Evolutionary conservation across 1,140 invertebrate species (phyloP), one percentile per base, ranked within the genome.

Genomic region (Paralvinella palmiformis): DNA sequence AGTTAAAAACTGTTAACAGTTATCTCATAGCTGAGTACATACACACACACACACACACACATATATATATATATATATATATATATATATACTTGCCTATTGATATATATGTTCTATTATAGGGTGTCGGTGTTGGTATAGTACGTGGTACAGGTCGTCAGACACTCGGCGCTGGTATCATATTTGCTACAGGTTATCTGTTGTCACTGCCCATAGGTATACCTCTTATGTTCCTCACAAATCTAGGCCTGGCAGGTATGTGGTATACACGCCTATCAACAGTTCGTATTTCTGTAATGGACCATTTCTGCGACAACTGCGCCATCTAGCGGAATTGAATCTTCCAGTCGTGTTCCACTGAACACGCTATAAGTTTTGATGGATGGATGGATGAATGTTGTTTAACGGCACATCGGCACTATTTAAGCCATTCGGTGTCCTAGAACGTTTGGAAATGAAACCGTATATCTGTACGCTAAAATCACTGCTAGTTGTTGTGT

Each of bases 131-230:
- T n/a, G 53, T 63, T 5, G 59, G 65, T 17, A 63, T 67, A 22
- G 55, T 67, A 20, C 60, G 61, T 24, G 65, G 65, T 17, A 67
- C 65, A 20, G 67, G 67, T 24, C 57, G 64, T 45, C 67, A 68
- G 57, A 53, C 55, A 35, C 27, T 68, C 6, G 67, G 67, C 15
- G 64, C 64, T 24, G 1, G 66, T 7, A 66, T 62, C 24, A 63
- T 68, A 15, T 66, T 66, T 27, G 35, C 59, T 24, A 56, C 59
- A n/a, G 66, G 41, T 37, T 68, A 68, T 35, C 31, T 62, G 10
- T 22, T 68, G 31, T 64, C 63, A 7, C 59, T 68, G 13, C 67
- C 67, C 24, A 50, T 68, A 29, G 67, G 64, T 20, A 53, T 68
- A 24, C 32, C 53, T 4, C 53, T 68, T 22, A 66, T 68, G 67